These are phyloP conservation scores for Pyrrhia umbra DNA, from an alignment of 2,888 invertebrate genomes.

Conservation along the genomic window DNA sequence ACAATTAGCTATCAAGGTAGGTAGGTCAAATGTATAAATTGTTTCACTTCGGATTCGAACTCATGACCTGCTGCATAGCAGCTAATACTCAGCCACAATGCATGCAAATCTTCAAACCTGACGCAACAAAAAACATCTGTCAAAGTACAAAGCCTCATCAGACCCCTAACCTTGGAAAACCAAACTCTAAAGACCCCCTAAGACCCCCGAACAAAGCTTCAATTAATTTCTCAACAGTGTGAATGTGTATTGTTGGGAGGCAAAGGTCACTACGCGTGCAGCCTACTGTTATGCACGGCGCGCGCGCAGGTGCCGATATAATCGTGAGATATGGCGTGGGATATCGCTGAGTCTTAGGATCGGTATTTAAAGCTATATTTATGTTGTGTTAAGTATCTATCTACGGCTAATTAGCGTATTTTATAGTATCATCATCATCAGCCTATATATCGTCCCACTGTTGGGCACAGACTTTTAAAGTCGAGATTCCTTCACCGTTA, in stretches of 20 bases:
- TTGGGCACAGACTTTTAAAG: no score
- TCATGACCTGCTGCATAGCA: no score
- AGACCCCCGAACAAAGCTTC: slow-evolving; percentile 38
- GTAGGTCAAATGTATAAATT: no score
- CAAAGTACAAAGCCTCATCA: background rate
- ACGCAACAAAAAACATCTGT: background rate
- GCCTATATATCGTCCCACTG: no score
- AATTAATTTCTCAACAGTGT: slow-evolving; percentile 50
- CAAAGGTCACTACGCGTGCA: slow-evolving; percentile 54
- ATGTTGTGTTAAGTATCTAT: slow-evolving; percentile 1
- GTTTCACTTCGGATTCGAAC: no score
- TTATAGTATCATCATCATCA: no score
- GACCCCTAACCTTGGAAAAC: slow-evolving; percentile 23
- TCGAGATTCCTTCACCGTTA: no score
- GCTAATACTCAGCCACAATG: no score
- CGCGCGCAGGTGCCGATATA: slow-evolving; percentile 49
- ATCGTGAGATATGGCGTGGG: slow-evolving; percentile 47
- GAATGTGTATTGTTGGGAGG: slow-evolving; percentile 52
- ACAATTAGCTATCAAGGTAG: no score
- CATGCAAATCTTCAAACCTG: background rate
- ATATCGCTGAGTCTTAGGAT: slow-evolving; percentile 29
- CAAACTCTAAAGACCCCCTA: slow-evolving; percentile 12
- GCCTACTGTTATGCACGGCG: slow-evolving; percentile 45
- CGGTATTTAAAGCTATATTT: background rate
- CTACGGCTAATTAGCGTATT: background rate